These are phyloP conservation scores for Zootermopsis nevadensis DNA, from an alignment of 2,888 invertebrate genomes.

Conservation along the genomic window DNA sequence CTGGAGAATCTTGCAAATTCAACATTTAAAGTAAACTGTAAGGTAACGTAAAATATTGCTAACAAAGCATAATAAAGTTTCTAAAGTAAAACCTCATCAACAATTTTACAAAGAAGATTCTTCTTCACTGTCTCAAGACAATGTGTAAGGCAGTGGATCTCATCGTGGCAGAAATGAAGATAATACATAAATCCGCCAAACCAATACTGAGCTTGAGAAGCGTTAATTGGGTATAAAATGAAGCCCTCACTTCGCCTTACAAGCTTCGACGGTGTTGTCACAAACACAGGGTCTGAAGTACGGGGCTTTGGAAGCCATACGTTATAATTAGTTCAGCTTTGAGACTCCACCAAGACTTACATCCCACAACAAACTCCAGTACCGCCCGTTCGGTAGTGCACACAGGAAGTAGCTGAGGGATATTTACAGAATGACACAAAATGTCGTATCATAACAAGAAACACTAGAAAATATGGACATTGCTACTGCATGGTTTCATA, in stretches of 20 bases:
- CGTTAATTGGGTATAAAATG: not conserved
- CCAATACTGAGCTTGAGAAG: not conserved
- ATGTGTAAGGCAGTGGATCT: not conserved
- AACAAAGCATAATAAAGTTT: too few species aligned
- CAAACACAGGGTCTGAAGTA: not conserved
- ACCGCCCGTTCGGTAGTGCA: too few species aligned
- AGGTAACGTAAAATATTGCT: too few species aligned
- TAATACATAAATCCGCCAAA: not conserved
- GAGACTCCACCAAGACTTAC: not conserved
- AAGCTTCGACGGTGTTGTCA: not conserved
- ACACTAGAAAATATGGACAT: too few species aligned
- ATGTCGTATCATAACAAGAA: too few species aligned
- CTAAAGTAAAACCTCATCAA: too few species aligned
- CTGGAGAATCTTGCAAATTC: too few species aligned
- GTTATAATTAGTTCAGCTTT: constrained; percentile 10
- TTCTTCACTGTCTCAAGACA: not conserved
- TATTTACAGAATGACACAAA: too few species aligned
- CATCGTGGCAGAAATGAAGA: not conserved
- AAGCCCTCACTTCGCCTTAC: not conserved
- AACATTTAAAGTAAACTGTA: too few species aligned
- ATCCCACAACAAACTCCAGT: too few species aligned
- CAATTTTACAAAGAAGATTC: not conserved
- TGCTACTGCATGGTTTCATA: too few species aligned
- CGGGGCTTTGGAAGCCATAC: not conserved
- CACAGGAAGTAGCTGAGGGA: too few species aligned